A percentile compares a stretch with the other conserved stretches of the same genome.
Conservation (phyloP, 2,888 invertebrate genomes). For the Drosophila mimetica region DNA sequence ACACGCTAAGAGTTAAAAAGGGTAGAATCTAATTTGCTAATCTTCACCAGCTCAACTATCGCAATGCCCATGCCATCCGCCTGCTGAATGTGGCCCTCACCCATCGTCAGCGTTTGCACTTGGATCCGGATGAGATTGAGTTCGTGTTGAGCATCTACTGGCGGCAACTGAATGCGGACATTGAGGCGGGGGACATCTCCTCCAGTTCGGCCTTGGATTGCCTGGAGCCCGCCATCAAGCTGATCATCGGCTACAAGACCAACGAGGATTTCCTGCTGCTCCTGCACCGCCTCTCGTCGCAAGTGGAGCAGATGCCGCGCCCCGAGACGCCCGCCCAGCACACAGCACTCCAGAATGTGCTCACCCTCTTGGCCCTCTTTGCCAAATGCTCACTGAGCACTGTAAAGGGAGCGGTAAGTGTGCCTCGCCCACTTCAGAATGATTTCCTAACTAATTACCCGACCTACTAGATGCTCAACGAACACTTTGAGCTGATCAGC, state of each 20-base stretch:
- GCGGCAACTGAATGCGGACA: constrained; percentile 77
- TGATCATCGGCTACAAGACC: constrained; percentile 81
- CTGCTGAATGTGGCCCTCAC: constrained; percentile 77
- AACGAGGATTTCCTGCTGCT: constrained; percentile 81
- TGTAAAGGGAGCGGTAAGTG: constrained; percentile 81
- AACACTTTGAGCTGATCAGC: constrained; percentile 81
- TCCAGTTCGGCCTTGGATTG: constrained; percentile 52
- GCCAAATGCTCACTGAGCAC: constrained; percentile 81
- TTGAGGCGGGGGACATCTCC: constrained; percentile 41
- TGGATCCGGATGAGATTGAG: constrained; percentile 83
- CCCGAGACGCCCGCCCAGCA: constrained; percentile 51
- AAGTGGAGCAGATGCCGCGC: constrained; percentile 49
- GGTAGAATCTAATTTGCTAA: not conserved
- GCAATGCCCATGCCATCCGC: constrained; percentile 76
- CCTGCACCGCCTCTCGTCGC: constrained; percentile 63
- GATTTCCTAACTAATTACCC: not conserved
- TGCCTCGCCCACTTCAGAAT: not conserved
- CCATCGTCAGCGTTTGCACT: constrained; percentile 73
- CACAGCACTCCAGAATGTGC: constrained; percentile 57
- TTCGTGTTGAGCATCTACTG: constrained; percentile 82
- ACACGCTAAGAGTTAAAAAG: not conserved
- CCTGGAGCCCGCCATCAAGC: constrained; percentile 72
- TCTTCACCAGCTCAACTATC: constrained; percentile 76
- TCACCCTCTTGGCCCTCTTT: constrained; percentile 71
- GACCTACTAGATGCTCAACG: constrained; percentile 81